Evolutionary conservation across 2,888 invertebrate species (phyloP), one percentile per base, ranked within the genome.

Genomic region (Melanostoma scalare): DNA sequence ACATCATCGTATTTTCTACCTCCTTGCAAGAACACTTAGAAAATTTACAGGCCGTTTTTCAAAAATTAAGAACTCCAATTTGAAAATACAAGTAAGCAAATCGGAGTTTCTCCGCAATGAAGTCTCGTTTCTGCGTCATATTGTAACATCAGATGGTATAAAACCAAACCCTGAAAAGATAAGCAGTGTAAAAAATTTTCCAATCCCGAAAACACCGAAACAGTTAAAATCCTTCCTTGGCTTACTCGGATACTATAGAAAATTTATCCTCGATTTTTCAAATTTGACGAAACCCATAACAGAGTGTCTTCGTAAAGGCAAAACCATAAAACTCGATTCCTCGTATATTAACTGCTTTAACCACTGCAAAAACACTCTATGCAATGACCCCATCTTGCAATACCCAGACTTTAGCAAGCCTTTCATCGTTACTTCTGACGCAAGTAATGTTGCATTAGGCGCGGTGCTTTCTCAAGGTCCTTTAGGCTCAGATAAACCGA

Each of bases 11-110:
- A 4, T 40, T 50, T 52, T 40, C 36, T 8, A 72, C 72, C 6
- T 74, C 68, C 20, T 50, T 79, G 9, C 79, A 67, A 44, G 61
- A 67, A 33, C 79, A 67, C 42, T 52, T 61, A 9, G 56, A 74
- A 30, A 61, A 48, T 44, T n/a, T 61, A 6, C 10, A 48, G 6
- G 5, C 3, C 6, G 50, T 63, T 8, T 38, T 63, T 20, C 0
- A 20, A 8, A 63, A 48, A 48, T 20, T 61, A 4, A 4, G 6
- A 5, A 48, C 4, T 36, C 63, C 4, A 63, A 50, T n/a, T 36
- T 68, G 5, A 75, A 74, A 52, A 38, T 71, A 8, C 38, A 63
- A 38, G 3, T 63, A 9, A 6, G 10, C 2, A 50, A 63, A 33
- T 63, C 38, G 2, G 50, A 68, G n/a, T 55, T 53, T 44, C 4